Evolutionary conservation across 2,797 vertebrate genomes (phyloP).

Genomic region (Pelochelys cantorii): DNA sequence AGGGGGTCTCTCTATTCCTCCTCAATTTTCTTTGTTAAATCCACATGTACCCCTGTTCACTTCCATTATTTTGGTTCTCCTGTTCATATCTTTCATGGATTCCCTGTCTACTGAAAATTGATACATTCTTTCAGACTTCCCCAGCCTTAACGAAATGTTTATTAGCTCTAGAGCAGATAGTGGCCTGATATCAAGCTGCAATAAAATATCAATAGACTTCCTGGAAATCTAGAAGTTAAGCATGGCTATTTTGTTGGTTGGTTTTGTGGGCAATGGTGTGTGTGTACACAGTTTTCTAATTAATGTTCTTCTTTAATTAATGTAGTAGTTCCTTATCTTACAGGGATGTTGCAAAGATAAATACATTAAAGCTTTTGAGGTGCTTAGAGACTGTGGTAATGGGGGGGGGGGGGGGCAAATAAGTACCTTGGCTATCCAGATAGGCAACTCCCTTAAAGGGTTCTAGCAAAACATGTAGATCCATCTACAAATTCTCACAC

Average conservation of each 20-base stretch:
- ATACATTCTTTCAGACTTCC: background rate
- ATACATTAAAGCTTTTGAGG: background rate
- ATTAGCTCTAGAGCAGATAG: background rate
- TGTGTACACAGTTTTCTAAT: background rate
- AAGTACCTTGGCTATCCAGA: background rate
- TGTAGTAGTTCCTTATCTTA: background rate
- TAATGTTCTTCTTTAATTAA: background rate
- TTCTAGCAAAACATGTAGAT: background rate
- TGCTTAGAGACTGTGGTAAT: background rate
- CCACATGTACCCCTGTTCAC: background rate
- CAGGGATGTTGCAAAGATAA: background rate
- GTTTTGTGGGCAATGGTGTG: background rate
- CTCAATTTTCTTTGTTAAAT: background rate
- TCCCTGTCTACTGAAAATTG: background rate
- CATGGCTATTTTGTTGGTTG: background rate
- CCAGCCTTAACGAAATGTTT: background rate
- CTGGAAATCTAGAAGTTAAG: background rate
- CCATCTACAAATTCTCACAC: background rate
- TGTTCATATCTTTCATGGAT: background rate
- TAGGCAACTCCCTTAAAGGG: background rate
- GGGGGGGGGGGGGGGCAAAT: too few species aligned
- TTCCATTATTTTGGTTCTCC: background rate
- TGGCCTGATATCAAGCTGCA: background rate
- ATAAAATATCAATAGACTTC: background rate
- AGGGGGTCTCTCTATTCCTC: background rate